phyloP scores from a whole-genome alignment of 92 coral and sea anemone species.

The Bergia puertoricense region DNA sequence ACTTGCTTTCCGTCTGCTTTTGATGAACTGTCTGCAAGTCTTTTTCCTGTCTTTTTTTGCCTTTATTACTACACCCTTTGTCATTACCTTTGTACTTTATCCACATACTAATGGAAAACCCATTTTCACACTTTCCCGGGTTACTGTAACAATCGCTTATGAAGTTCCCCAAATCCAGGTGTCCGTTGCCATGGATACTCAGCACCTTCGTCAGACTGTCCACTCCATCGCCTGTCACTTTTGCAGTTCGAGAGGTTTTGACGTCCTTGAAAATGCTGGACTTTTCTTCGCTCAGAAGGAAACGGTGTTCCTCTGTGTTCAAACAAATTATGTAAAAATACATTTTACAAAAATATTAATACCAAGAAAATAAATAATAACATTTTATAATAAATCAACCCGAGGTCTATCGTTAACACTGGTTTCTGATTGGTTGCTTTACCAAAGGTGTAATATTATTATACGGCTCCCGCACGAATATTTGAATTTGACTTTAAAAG shows the following conservation, averaged over 20 bases:
- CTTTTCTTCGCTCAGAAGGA: constrained; percentile 9
- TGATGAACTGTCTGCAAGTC: too few relatives aligned
- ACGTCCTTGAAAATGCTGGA: not conserved
- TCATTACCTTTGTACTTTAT: constrained; percentile 16
- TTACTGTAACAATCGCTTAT: not conserved
- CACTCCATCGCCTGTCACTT: not conserved
- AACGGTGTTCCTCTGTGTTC: constrained; percentile 8
- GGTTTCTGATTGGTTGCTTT: too few relatives aligned
- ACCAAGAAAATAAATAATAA: not conserved
- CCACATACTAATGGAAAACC: constrained; percentile 25
- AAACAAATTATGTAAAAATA: not conserved
- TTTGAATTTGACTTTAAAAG: too few relatives aligned
- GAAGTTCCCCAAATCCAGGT: constrained; percentile 2
- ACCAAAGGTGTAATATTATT: too few relatives aligned
- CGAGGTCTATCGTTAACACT: too few relatives aligned
- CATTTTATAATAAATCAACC: not conserved
- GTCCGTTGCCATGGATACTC: constrained; percentile 32
- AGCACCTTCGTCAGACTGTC: constrained; percentile 17
- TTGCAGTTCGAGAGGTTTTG: not conserved
- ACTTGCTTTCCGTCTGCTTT: too few relatives aligned
- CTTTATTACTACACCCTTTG: not conserved
- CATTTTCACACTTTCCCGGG: constrained; percentile 6
- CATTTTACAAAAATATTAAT: not conserved
- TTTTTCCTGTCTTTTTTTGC: too few relatives aligned
- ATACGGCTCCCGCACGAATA: too few relatives aligned